Conservation (phyloP, 2,888 invertebrate species). For the Drosophila nr. fundita region DNA sequence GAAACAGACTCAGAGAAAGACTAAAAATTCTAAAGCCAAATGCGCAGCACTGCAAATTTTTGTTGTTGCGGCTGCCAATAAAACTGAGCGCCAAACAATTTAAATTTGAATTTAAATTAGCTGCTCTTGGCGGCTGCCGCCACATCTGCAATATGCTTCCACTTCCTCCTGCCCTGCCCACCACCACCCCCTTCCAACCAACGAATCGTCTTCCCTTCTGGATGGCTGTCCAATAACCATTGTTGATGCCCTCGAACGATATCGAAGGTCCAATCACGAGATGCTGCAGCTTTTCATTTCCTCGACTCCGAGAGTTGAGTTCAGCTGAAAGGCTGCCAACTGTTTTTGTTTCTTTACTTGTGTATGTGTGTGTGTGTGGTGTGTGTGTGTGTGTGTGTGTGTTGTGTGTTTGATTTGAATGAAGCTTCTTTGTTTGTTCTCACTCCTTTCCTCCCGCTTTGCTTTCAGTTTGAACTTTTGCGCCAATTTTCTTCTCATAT, state of each 20-base stretch:
- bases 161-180: neutral
- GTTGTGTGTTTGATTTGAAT: constrained; percentile 39
- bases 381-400: neutral
- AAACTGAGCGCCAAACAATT: constrained; percentile 68
- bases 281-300: constrained; percentile 41
- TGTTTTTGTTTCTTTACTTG: constrained; percentile 19
- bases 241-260: constrained; percentile 69
- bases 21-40: constrained; percentile 3
- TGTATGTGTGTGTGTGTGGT: neutral
- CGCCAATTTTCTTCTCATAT: constrained; percentile 27
- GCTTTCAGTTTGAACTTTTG: constrained; percentile 21
- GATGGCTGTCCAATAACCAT: constrained; percentile 35
- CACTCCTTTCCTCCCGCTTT: neutral
- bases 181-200: neutral
- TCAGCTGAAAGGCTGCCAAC: constrained; percentile 53
- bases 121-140: constrained; percentile 54
- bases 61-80: constrained; percentile 55
- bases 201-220: neutral
- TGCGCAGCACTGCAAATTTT: constrained; percentile 24
- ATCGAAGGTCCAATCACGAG: constrained; percentile 67
- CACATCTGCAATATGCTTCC: constrained; percentile 52
- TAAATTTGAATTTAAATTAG: constrained; percentile 80
- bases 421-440: constrained; percentile 47
- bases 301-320: constrained; percentile 29
- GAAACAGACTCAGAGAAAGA: constrained; percentile 4